Percentiles rank a stretch among this genome's conserved stretches.
Evolutionary conservation across 2,888 invertebrate species (phyloP).

Genomic region (Molanna angustata): DNA sequence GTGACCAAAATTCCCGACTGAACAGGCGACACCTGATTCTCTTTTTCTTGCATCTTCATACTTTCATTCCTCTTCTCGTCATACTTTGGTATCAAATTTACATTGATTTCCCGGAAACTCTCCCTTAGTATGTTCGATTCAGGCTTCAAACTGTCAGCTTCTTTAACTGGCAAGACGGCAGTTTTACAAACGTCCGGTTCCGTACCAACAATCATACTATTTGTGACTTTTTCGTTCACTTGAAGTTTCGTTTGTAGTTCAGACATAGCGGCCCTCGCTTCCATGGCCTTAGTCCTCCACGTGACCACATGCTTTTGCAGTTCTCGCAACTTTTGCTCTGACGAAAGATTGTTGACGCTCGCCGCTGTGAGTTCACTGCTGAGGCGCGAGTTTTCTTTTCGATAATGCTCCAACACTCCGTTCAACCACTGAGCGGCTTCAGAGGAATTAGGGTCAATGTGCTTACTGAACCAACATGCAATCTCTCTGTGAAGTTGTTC

Average conservation of each 20-base stretch:
- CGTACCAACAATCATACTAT: neutral
- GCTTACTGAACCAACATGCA: conserved; percentile 46
- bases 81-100: conserved; percentile 5
- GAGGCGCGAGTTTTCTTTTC: conserved; percentile 27
- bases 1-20: conserved; percentile 10
- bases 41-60: conserved; percentile 11
- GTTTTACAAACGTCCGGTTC: neutral
- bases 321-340: conserved; percentile 28
- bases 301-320: conserved; percentile 29
- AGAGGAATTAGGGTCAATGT: conserved; percentile 40
- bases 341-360: conserved; percentile 30
- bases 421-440: conserved; percentile 45
- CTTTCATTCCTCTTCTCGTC: conserved; percentile 5
- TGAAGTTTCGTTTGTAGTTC: conserved; percentile 27
- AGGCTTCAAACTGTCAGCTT: neutral
- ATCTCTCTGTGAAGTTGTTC: conserved; percentile 48
- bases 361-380: conserved; percentile 22
- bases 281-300: conserved; percentile 30
- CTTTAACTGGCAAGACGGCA: neutral
- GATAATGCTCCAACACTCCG: conserved; percentile 44
- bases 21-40: conserved; percentile 3
- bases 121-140: conserved; percentile 2
- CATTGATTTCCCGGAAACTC: conserved; percentile 16
- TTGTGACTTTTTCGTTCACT: conserved; percentile 14
- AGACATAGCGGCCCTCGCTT: conserved; percentile 22